A percentile compares a stretch with the other conserved stretches of the same genome.
Conservation (phyloP, 2,113 vertebrate genomes). For the Ceyx margarethae region DNA sequence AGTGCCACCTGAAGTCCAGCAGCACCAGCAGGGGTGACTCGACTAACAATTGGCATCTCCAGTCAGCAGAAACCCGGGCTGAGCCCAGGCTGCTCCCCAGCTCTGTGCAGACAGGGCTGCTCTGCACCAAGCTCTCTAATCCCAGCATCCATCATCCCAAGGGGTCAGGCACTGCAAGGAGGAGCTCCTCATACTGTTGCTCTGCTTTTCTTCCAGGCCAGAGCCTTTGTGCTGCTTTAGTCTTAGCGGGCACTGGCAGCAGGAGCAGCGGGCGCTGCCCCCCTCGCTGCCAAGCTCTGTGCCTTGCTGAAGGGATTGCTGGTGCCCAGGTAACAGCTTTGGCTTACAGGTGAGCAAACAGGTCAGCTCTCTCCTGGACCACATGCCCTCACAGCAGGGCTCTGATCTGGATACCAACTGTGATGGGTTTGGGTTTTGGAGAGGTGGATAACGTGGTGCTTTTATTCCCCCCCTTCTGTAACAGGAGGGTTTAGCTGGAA, state of each 20-base stretch:
- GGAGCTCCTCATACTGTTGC: slow-evolving; percentile 11
- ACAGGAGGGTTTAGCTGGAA: neutral
- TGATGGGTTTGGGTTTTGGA: neutral
- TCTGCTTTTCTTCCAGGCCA: slow-evolving; percentile 37
- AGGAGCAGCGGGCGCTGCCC: slow-evolving; percentile 4
- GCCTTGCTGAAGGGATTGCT: neutral
- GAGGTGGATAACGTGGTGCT: neutral
- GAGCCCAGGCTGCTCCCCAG: neutral
- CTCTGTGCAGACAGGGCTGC: neutral
- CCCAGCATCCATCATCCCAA: slow-evolving; percentile 46
- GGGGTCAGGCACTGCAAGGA: slow-evolving; percentile 10
- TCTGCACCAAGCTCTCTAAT: slow-evolving; percentile 7
- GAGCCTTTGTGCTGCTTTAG: neutral
- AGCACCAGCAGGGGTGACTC: neutral
- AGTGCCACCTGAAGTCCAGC: neutral
- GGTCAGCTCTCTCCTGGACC: neutral
- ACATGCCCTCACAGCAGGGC: neutral
- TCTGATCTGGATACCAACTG: neutral
- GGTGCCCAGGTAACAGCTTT: slow-evolving; percentile 8
- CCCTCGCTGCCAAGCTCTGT: neutral
- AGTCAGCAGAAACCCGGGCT: neutral
- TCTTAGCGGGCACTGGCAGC: neutral
- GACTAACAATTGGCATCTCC: neutral
- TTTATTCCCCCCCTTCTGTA: neutral
- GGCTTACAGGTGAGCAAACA: slow-evolving; percentile 4